phyloP scores from a whole-genome alignment of 1,140 invertebrate species.

The Epicauta chinensis region DNA sequence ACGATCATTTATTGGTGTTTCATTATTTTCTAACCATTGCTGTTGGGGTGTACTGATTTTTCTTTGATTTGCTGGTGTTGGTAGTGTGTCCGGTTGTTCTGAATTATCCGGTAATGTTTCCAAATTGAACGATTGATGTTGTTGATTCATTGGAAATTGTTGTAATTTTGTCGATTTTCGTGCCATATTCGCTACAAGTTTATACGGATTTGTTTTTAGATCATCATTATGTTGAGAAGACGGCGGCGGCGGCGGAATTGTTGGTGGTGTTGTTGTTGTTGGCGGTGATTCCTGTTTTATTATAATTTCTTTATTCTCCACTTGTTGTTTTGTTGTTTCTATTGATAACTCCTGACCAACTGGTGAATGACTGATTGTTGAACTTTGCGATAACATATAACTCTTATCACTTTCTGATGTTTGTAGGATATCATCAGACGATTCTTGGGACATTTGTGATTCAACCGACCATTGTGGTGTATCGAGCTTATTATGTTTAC shows the following conservation, averaged over 20 bases:
- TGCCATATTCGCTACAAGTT: too few relatives aligned
- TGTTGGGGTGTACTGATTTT: neutral
- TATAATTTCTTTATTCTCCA: constrained; percentile 37
- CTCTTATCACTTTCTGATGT: constrained; percentile 52
- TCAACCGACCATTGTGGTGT: constrained; percentile 55
- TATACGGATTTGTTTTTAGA: constrained; percentile 39
- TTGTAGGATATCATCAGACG: constrained; percentile 49
- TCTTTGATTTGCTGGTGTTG: constrained; percentile 1
- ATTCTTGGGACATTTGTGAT: constrained; percentile 54
- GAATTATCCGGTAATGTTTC: constrained; percentile 60
- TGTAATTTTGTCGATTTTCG: constrained; percentile 39
- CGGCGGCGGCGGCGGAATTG: constrained; percentile 20
- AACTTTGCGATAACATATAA: constrained; percentile 51
- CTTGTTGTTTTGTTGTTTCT: neutral
- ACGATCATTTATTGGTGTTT: constrained; percentile 58
- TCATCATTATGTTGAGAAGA: constrained; percentile 24
- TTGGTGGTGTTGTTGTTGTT: constrained; percentile 23
- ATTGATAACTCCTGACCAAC: constrained; percentile 1
- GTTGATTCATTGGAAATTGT: neutral
- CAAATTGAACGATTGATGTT: constrained; percentile 45
- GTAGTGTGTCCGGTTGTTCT: constrained; percentile 49
- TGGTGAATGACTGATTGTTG: constrained; percentile 40
- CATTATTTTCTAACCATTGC: constrained; percentile 48
- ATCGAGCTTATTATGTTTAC: constrained; percentile 31
- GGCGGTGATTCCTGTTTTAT: constrained; percentile 18